A percentile compares a stretch with the other conserved stretches of the same genome.
These are phyloP conservation scores for Galaxias olidus DNA, from an alignment of 2,797 vertebrate genomes.

Conservation along the genomic window DNA sequence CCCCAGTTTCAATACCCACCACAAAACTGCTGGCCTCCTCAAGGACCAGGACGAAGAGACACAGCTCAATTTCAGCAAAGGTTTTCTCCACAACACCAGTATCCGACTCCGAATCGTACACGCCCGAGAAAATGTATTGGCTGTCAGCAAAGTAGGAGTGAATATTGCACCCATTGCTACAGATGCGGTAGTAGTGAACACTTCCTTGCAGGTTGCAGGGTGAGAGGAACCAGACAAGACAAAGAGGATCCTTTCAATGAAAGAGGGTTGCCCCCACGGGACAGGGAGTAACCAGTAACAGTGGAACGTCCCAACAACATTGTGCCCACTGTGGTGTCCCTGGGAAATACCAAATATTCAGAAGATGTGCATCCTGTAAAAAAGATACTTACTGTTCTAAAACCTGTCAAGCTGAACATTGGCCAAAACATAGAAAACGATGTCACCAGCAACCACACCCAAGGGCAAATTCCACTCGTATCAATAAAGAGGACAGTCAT, in stretches of 20 bases:
- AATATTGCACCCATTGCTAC: constrained; percentile 18
- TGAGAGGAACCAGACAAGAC: background rate
- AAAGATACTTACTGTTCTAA: constrained; percentile 12
- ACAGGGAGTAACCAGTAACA: constrained; percentile 21
- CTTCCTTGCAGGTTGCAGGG: constrained; percentile 15
- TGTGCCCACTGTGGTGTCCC: background rate
- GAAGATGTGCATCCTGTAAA: background rate
- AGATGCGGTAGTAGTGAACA: constrained; percentile 20
- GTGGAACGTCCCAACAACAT: constrained; percentile 8
- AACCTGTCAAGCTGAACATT: constrained; percentile 1
- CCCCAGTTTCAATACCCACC: background rate
- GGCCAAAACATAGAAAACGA: too few species aligned
- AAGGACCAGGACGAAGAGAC: constrained; percentile 3
- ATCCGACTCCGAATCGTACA: background rate
- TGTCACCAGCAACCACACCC: too few species aligned
- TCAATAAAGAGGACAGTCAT: too few species aligned
- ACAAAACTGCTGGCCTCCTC: constrained; percentile 6
- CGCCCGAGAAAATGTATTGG: background rate
- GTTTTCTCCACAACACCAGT: constrained; percentile 1
- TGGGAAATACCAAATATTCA: too few species aligned
- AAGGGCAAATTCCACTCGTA: too few species aligned
- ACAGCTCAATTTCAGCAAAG: constrained; percentile 23
- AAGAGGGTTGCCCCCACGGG: constrained; percentile 10
- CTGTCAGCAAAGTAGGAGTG: constrained; percentile 10
- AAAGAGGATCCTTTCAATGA: constrained; percentile 9